Evolutionary conservation across 92 coral and sea anemone species (phyloP).

Genomic region (Micromussa lordhowensis): DNA sequence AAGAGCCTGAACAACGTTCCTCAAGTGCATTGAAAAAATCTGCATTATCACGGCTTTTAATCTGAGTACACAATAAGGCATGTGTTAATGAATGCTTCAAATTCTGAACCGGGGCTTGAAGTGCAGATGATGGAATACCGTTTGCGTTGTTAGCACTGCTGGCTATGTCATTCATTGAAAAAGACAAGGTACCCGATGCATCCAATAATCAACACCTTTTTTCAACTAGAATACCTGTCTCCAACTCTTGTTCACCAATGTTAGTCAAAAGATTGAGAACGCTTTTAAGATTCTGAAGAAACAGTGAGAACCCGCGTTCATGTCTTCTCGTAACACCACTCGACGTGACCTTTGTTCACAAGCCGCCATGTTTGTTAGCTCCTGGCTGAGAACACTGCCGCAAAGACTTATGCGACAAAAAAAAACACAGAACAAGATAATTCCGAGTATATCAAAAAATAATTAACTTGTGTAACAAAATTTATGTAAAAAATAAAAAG

Average conservation of each 20-base stretch:
- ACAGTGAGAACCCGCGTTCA: conserved; percentile 42
- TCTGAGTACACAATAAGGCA: conserved; percentile 32
- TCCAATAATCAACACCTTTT: conserved; percentile 49
- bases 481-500: not conserved
- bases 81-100: conserved; percentile 43
- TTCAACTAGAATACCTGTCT: conserved; percentile 52
- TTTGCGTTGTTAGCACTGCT: conserved; percentile 39
- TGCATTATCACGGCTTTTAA: conserved; percentile 28
- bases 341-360: too few species aligned
- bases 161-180: conserved; percentile 32
- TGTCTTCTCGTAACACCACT: conserved; percentile 31
- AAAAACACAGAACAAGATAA: too few species aligned
- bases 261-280: conserved; percentile 32
- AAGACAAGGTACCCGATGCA: conserved; percentile 50
- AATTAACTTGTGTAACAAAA: too few species aligned
- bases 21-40: conserved; percentile 35
- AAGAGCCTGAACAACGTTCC: conserved; percentile 50
- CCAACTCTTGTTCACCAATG: conserved; percentile 23
- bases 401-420: too few species aligned
- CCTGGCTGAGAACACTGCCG: too few species aligned
- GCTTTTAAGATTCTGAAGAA: conserved; percentile 51
- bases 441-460: too few species aligned
- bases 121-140: conserved; percentile 23
- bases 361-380: too few species aligned
- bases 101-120: conserved; percentile 25